phyloP scores from a whole-genome alignment of 1,140 invertebrate genomes.

The Drusus annulatus region DNA sequence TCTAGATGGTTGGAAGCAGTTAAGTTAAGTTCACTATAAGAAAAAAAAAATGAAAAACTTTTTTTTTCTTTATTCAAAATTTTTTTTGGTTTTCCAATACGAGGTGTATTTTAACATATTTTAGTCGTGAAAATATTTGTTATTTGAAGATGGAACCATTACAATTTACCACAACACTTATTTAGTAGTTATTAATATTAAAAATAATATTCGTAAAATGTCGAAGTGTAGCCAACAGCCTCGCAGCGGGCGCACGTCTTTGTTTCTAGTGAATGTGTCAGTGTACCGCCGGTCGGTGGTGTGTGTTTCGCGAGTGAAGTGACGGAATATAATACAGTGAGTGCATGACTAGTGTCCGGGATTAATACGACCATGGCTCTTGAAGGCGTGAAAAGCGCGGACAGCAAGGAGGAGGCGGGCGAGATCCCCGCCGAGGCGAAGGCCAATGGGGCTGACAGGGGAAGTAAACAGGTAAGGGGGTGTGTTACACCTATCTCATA shows the following conservation, averaged over 20 bases:
- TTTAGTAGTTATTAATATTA: too few relatives aligned
- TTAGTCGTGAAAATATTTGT: too few relatives aligned
- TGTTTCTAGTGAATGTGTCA: background rate
- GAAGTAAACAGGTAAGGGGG: constrained; percentile 41
- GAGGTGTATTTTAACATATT: too few relatives aligned
- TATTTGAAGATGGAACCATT: too few relatives aligned
- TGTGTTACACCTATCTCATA: constrained; percentile 7
- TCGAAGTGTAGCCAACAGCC: background rate
- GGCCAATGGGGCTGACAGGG: constrained; percentile 34
- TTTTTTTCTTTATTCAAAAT: too few relatives aligned
- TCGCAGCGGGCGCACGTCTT: background rate
- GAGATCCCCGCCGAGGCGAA: constrained; percentile 23
- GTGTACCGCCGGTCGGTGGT: constrained; percentile 20
- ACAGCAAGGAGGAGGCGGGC: constrained; percentile 14
- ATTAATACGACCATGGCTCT: constrained; percentile 33
- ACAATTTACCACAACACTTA: too few relatives aligned
- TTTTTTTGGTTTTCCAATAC: too few relatives aligned
- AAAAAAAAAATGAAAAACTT: too few relatives aligned
- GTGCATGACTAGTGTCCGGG: constrained; percentile 36
- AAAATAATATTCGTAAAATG: too few relatives aligned
- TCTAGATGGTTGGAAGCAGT: too few relatives aligned
- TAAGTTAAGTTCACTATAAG: too few relatives aligned
- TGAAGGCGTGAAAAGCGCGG: constrained; percentile 39
- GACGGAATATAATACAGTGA: constrained; percentile 11
- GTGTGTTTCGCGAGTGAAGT: constrained; percentile 15